Evolutionary conservation across 2,113 vertebrate genomes (phyloP).

Genomic region (Tursiops truncatus): DNA sequence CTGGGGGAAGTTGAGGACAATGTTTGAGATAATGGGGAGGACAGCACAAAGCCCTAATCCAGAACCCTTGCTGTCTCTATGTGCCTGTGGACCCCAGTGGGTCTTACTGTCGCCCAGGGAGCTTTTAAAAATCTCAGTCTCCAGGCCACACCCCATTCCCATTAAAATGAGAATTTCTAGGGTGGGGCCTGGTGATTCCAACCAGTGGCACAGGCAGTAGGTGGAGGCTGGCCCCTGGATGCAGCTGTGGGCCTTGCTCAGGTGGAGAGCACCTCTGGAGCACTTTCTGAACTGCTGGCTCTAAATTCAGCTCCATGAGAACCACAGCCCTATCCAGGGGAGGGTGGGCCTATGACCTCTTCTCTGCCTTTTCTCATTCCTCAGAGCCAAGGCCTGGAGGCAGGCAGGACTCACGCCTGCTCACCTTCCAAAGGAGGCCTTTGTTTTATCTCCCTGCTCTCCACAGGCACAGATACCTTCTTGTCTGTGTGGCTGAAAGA

Average conservation of each 20-base stretch:
- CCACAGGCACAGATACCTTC: neutral
- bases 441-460: neutral
- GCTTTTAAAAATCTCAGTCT: neutral
- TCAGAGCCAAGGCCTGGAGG: neutral
- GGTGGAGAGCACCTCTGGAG: neutral
- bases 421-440: neutral
- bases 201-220: accelerated
- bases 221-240: neutral
- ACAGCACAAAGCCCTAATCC: neutral
- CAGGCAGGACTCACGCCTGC: neutral
- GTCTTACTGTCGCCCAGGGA: neutral
- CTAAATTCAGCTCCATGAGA: neutral
- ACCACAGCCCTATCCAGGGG: neutral
- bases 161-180: neutral
- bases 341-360: neutral
- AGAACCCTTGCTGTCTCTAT: neutral
- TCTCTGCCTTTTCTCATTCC: neutral
- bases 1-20: neutral
- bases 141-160: neutral
- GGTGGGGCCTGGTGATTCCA: neutral
- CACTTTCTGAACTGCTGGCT: neutral
- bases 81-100: neutral
- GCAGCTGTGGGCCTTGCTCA: neutral
- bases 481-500: neutral
- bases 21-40: neutral